Evolutionary conservation across 2,113 vertebrate genomes (phyloP), one percentile per base, ranked within the genome.

Genomic region (Aldabrachelys gigantea): DNA sequence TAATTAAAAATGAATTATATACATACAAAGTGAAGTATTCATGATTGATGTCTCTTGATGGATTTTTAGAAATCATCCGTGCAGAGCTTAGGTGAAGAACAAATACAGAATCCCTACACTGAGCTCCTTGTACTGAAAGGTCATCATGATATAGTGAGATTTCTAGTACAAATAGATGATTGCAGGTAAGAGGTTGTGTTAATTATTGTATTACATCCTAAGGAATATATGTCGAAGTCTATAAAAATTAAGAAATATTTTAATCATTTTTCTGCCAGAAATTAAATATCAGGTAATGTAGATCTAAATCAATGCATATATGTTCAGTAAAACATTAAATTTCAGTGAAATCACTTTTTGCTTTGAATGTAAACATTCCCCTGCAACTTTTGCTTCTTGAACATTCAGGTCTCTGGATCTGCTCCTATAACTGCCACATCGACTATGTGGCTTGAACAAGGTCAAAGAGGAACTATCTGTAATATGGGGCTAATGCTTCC

Each of bases 141-240:
- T 94, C 99, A 99, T 98, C 99, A 98, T 97, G 99, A 99, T 97
- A 99, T 99, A 95, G 99, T 99, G 91, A 98, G 99, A 93, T 99
- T 99, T 98, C 98, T 99, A 96, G 99, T 99, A 92, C 99, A 98
- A 98, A 98, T 99, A 98, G 99, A 99, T 99, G 98, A 99, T 91
- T 98, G 88, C 98, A 99, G 99, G 99, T 99, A 98, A 98, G 98
- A 95, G 89, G 85, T 94, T 93, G 8, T 2, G 47, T 95, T 81
- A 1, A 4, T 82, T 92, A 27, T 90, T 91, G 72, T 35, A 80
- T n/a, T 83, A 14, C 56, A 80, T 75, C 54, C 6, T 89, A 89
- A 29, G 17, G 5, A 56, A 53, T 53, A 76, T 6, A 87, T 95
- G 22, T 56, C 27, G 24, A n/a, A 29, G 56, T 94, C 87, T 95